Evolutionary conservation across 2,888 invertebrate species (phyloP).

Genomic region (Spatulosminthurus flaviceps): DNA sequence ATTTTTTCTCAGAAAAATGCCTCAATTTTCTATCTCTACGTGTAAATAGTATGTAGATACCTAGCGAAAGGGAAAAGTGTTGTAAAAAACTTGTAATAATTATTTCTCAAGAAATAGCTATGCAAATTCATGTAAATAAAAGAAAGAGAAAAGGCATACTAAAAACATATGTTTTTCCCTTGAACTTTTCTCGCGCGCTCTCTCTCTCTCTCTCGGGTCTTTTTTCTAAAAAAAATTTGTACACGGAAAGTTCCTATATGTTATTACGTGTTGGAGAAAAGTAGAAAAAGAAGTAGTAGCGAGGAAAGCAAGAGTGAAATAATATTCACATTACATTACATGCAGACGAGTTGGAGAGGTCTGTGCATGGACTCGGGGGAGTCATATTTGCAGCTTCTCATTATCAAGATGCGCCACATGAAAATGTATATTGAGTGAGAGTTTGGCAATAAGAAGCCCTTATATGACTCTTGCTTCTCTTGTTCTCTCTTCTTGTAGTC

Average conservation of each 20-base stretch:
- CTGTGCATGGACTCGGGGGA: constrained; percentile 53
- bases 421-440: constrained; percentile 62
- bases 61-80: not conserved
- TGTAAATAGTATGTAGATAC: not conserved
- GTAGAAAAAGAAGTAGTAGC: not conserved
- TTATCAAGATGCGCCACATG: constrained; percentile 60
- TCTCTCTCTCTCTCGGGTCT: too few species aligned
- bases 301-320: constrained; percentile 46
- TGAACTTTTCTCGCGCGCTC: too few species aligned
- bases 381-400: constrained; percentile 62
- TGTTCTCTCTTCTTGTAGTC: not conserved
- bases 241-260: too few species aligned
- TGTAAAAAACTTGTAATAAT: not conserved
- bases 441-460: constrained; percentile 50
- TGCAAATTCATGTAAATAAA: too few species aligned
- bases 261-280: too few species aligned
- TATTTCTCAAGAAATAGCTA: not conserved
- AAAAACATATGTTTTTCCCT: too few species aligned
- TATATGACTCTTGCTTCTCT: constrained; percentile 38
- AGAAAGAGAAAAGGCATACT: too few species aligned
- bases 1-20: not conserved
- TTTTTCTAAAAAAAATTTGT: too few species aligned
- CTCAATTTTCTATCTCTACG: not conserved
- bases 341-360: constrained; percentile 31
- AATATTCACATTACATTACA: constrained; percentile 49